Evolutionary conservation across 2,113 vertebrate species (phyloP).

Genomic region (Acanthochromis polyacanthus): DNA sequence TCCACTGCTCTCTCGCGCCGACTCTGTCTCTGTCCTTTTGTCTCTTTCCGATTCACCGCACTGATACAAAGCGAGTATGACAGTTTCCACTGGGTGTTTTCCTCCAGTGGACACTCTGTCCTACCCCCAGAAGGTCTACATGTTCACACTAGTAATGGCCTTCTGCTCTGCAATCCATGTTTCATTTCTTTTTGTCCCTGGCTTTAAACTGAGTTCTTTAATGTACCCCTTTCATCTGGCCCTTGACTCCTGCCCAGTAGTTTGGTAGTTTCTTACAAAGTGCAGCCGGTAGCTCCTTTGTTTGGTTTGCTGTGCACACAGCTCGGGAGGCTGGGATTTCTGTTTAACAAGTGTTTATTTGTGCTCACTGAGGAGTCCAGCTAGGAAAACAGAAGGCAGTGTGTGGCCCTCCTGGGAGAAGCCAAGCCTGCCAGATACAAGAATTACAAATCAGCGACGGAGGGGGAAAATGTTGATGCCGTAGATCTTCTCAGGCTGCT

Average conservation of each 20-base stretch:
- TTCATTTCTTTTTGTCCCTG: conserved; percentile 15
- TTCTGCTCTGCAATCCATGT: conserved; percentile 2
- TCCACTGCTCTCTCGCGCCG: conserved; percentile 36
- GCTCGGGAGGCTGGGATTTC: conserved; percentile 45
- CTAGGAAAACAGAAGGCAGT: conserved; percentile 54
- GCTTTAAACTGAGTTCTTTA: conserved; percentile 23
- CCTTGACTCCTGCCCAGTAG: conserved; percentile 28
- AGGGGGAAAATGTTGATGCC: conserved; percentile 33
- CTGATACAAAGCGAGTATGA: conserved; percentile 64
- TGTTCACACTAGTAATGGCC: conserved; percentile 50
- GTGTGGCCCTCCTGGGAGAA: conserved; percentile 47
- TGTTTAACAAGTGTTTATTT: conserved; percentile 73
- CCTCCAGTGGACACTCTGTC: conserved; percentile 53
- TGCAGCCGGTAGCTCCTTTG: conserved; percentile 33
- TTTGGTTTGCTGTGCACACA: conserved; percentile 48
- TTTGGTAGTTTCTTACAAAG: conserved; percentile 42
- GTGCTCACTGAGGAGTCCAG: conserved; percentile 51
- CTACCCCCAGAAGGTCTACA: conserved; percentile 29
- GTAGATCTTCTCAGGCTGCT: conserved; percentile 41
- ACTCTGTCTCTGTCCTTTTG: conserved; percentile 50
- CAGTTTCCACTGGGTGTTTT: conserved; percentile 65
- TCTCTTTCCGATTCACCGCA: conserved; percentile 49
- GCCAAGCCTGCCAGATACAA: conserved; percentile 50
- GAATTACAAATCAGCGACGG: conserved; percentile 63
- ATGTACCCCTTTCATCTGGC: conserved; percentile 23